A percentile compares a stretch with the other conserved stretches of the same genome.
Conservation (phyloP, 2,888 invertebrate genomes). For the Nomada lathburiana region DNA sequence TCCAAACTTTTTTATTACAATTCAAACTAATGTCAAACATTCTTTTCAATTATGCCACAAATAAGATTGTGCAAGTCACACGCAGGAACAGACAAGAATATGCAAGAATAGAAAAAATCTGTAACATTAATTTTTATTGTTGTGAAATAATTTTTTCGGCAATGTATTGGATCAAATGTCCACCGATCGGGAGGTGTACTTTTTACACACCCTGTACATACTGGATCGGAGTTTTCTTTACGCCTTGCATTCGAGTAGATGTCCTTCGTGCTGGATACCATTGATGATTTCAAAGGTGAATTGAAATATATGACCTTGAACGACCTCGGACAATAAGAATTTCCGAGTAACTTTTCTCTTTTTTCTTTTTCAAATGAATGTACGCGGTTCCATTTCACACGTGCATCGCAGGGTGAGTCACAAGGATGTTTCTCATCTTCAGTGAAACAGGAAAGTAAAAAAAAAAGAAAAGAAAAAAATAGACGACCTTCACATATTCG, state of each 20-base stretch:
- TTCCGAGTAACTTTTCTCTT: background rate
- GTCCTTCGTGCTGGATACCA: background rate
- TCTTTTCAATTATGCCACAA: too few relatives aligned
- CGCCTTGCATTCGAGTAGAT: background rate
- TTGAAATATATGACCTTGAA: background rate
- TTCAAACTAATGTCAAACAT: too few relatives aligned
- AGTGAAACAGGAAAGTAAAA: background rate
- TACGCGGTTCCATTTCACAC: background rate
- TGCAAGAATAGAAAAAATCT: too few relatives aligned
- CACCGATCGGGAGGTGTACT: too few relatives aligned
- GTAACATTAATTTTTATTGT: too few relatives aligned
- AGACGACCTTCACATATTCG: background rate
- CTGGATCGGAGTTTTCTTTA: background rate
- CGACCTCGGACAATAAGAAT: background rate
- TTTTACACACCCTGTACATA: background rate
- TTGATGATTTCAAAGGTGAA: background rate
- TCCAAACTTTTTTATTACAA: too few relatives aligned
- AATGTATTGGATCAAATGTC: too few relatives aligned
- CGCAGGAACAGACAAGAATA: too few relatives aligned
- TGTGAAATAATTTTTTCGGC: too few relatives aligned
- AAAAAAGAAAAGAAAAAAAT: too few relatives aligned
- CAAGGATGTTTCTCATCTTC: background rate
- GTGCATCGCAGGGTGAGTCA: background rate
- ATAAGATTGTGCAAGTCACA: too few relatives aligned
- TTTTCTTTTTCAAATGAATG: too few relatives aligned